phyloP scores from a whole-genome alignment of 1,140 invertebrate species.

The Nebria ingens region DNA sequence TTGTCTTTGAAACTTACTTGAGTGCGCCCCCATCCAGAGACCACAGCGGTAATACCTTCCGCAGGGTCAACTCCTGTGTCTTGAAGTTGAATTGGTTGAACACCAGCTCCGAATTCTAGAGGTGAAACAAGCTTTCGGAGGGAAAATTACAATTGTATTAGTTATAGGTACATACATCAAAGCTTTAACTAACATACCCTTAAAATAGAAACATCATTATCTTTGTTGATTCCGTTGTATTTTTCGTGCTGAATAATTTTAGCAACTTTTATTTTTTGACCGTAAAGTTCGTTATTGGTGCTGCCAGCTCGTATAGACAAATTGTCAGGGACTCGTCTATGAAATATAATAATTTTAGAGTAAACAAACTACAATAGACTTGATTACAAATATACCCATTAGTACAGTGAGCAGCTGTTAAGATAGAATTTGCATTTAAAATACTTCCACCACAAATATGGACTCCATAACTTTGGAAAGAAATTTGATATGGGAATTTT shows the following conservation, averaged over 20 bases:
- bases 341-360: not conserved
- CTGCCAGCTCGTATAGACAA: conserved; percentile 11
- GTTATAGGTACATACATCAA: not conserved
- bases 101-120: not conserved
- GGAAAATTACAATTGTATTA: not conserved
- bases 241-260: conserved; percentile 11
- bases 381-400: too few species aligned
- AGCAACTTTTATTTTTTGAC: conserved; percentile 6
- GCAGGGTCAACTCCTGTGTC: not conserved
- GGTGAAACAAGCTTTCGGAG: not conserved
- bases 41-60: not conserved
- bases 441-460: conserved; percentile 55
- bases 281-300: not conserved
- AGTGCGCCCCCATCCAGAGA: not conserved
- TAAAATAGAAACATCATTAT: conserved; percentile 14
- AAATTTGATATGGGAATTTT: conserved; percentile 49
- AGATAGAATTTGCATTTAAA: conserved; percentile 41
- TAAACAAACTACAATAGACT: not conserved
- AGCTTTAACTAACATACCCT: conserved; percentile 1
- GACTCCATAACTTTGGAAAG: conserved; percentile 35
- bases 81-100: not conserved
- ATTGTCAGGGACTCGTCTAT: not conserved
- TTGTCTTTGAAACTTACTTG: not conserved
- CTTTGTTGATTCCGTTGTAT: conserved; percentile 2
- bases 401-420: conserved; percentile 56